Base-by-base conservation (phyloP, 2,797 vertebrate genomes). In the Coracias cyanogaster region DNA sequence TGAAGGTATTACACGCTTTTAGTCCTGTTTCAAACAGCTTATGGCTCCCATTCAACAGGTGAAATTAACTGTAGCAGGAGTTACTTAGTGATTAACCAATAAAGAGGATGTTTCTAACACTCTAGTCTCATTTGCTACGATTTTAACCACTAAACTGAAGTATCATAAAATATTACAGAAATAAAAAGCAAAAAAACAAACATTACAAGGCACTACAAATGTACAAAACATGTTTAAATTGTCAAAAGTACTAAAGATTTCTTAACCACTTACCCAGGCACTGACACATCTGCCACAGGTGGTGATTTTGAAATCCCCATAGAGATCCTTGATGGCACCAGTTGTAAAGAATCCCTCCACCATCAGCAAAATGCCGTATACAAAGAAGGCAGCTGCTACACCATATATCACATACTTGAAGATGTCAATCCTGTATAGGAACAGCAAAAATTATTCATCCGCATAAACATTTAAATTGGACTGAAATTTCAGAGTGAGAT, bases 321-420 rank as follows among this genome's bases (percentile, higher is more conserved):
- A 99, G 92, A 99, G 99, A 94, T 99, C 99, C 95, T 99, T 99
- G 94, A 99, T 99, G 97, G 99, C 99, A 48, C 99, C 99, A 37
- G 99, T 99, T 92, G 99, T 99, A 97, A 99, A 99, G 98, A 99
- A 99, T 76, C 99, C 99, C 97, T 99, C 99, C 94, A 99, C 99
- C 99, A 99, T 99, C 98, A 99, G 98, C 97, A 99, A 98, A 97
- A 99, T 99, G 71, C 99, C 99, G 3, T 99, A 99, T 80, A 99
- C 99, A 81, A 99, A 99, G 98, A 99, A 99, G 25, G 99, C 99
- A 35, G 99, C 99, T 51, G 99, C 99, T 52, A 99, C 98, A 70
- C 99, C 99, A 2, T 99, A 99, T 98, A 99, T 99, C 97, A 99
- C 99, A 9, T 99, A 99, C 97, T 99, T 99, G 97, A 99, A 99